Conservation (phyloP, 1,140 invertebrate genomes). For the Lamellibrachia luymesi region DNA sequence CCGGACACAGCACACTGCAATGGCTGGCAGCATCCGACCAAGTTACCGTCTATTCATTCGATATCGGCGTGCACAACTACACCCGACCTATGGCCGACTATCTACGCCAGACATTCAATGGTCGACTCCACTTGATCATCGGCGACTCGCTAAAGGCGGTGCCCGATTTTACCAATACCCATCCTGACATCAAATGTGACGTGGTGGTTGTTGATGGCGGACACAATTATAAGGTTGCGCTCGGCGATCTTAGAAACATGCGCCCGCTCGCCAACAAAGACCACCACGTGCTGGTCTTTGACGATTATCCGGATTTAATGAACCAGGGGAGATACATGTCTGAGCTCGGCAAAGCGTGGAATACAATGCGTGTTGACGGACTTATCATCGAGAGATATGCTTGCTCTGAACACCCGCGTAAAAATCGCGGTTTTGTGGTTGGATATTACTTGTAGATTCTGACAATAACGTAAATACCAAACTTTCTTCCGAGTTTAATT, state of each 20-base stretch:
- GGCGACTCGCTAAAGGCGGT: conserved; percentile 24
- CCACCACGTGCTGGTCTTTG: not conserved
- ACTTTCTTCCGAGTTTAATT: too few species aligned
- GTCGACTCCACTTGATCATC: conserved; percentile 8
- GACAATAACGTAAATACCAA: too few species aligned
- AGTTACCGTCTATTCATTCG: conserved; percentile 23
- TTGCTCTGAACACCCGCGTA: not conserved
- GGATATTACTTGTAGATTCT: not conserved
- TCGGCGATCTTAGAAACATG: not conserved
- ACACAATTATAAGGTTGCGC: conserved; percentile 18
- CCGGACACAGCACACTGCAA: conserved; percentile 25
- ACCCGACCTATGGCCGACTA: conserved; percentile 22
- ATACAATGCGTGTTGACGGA: not conserved
- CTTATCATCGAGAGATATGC: not conserved
- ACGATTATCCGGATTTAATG: not conserved
- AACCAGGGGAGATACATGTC: not conserved
- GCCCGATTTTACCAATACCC: not conserved
- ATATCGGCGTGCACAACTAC: conserved; percentile 23
- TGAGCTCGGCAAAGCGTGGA: not conserved
- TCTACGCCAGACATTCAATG: not conserved
- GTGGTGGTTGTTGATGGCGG: conserved; percentile 28
- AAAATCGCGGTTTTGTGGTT: not conserved
- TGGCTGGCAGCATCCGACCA: conserved; percentile 18
- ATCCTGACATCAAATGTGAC: conserved; percentile 17
- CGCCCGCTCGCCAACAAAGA: not conserved